A percentile compares a stretch with the other conserved stretches of the same genome.
Conservation (phyloP, 2,797 vertebrate genomes). For the Amphiprion clarkii region DNA sequence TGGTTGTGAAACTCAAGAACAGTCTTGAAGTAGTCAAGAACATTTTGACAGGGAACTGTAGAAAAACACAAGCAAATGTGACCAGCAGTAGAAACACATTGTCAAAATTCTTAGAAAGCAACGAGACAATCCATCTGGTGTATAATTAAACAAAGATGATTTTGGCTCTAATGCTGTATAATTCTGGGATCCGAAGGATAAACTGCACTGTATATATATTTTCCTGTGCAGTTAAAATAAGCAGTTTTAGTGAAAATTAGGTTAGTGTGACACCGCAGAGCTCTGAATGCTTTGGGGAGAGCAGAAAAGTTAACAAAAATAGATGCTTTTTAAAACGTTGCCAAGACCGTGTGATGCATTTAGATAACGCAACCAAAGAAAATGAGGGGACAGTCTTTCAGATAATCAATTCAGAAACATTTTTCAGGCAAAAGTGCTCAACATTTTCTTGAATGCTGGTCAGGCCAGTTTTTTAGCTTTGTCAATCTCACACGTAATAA, state of each 20-base stretch:
- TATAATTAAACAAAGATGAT: constrained; percentile 4
- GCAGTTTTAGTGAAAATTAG: constrained; percentile 27
- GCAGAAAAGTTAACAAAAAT: constrained; percentile 34
- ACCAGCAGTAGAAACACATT: constrained; percentile 19
- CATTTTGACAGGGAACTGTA: constrained; percentile 96
- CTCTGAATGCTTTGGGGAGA: constrained; percentile 5
- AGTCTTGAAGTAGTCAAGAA: constrained; percentile 96
- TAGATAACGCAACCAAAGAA: background rate
- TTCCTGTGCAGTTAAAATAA: constrained; percentile 13
- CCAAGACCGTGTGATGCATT: constrained; percentile 18
- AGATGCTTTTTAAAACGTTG: constrained; percentile 28
- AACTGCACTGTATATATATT: background rate
- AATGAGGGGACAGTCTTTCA: background rate
- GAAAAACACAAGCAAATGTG: constrained; percentile 60
- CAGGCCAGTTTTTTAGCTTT: background rate
- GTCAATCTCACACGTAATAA: no score
- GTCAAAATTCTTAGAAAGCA: background rate
- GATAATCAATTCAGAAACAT: background rate
- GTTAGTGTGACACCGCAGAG: constrained; percentile 32
- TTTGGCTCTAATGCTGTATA: background rate
- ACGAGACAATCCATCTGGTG: background rate
- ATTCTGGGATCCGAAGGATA: background rate
- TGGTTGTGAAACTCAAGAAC: constrained; percentile 97
- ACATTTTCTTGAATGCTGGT: background rate
- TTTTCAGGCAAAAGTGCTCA: no score